Evolutionary conservation across 2,113 vertebrate species (phyloP), one percentile per base, ranked within the genome.

Genomic region (Gadus chalcogrammus): DNA sequence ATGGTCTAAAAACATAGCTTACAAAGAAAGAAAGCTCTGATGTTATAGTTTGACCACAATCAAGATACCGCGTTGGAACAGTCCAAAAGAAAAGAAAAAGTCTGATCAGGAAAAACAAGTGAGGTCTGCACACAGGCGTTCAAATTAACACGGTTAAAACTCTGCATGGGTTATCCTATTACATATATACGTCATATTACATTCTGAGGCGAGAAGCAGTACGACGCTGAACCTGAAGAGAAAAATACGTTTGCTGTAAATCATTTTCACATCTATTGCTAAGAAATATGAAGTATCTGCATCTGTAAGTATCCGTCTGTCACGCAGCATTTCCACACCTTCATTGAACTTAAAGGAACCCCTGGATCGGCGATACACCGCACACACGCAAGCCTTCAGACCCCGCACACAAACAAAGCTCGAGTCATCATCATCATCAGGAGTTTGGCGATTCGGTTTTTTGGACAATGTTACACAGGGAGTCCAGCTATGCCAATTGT

Each of bases 1-100:
- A 70, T 70, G 78, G 91, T 87, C 76, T 82, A 87, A 88, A 86
- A 69, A 83, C 69, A 81, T 68, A 82, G 74, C 85, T 82, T 84
- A 90, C 84, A 88, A 89, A 89, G 79, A 74, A 60, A 89, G 84
- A 48, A 48, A 48, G 42, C 42, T 48, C 42, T 48, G 42, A 2
- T 58, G 79, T 86, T 89, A 82, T 88, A 87, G 88, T 77, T 82
- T 70, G 86, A 85, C 70, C 72, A 87, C 68, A 52, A 52, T 84
- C 80, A 83, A 89, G 31, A 84, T 80, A 82, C 75, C 69, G 73
- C 69, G 73, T 75, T 53, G 73, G 24, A 77, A 64, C 67, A 79
- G 69, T 80, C 80, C 53, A 75, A 73, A 85, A 69, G 70, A 62
- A 71, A 71, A 71, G 79, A 80, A 70, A 9, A 48, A 48, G 11